Base-by-base conservation (phyloP, 2,797 vertebrate genomes). In the Lutjanus campechanus region DNA sequence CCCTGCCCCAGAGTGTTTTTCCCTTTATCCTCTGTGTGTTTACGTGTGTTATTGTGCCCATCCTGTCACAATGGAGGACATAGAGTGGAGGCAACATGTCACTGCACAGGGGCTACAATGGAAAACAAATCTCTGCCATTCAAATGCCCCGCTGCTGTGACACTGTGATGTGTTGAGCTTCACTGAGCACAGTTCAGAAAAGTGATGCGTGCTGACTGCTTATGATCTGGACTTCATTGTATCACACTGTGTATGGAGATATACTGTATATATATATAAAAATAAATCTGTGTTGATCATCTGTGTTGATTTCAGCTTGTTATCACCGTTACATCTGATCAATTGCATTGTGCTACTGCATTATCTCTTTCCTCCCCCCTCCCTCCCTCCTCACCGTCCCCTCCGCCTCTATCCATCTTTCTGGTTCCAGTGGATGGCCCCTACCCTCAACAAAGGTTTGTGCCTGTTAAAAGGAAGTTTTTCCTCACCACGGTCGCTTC, bases 71-170 rank as follows among this genome's bases (percentile, higher is more conserved):
- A 62, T 36, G 50, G 44, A 72, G 64, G 13, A 80, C 43, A 58
- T 61, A 66, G 79, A 77, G 36, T 65, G 56, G 58, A 76, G 65
- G 73, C 50, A 77, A 64, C 77, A 58, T 46, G 60, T 73, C 81
- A 73, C 55, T 7, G 43, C 67, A 56, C 69, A 47, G n/a, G 54
- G 36, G 67, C 60, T 81, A 73, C 83, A 71, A 69, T 67, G 69
- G 78, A 66, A 87, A 83, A 85, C 74, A 86, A 86, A 86, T 82
- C 61, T 80, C 76, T 60, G 74, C 53, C 69, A 55, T 72, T 84
- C 69, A 86, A 69, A 85, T 4, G 17, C 6, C 11, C 47, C 36
- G 25, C 84, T 75, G 15, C 51, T 47, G 50, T 65, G 77, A 72
- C 79, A 64, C 62, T 43, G 66, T 50, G 77, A 77, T 41, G 59